Base-by-base conservation (phyloP, 2,888 invertebrate genomes). In the Octodonta nipae region DNA sequence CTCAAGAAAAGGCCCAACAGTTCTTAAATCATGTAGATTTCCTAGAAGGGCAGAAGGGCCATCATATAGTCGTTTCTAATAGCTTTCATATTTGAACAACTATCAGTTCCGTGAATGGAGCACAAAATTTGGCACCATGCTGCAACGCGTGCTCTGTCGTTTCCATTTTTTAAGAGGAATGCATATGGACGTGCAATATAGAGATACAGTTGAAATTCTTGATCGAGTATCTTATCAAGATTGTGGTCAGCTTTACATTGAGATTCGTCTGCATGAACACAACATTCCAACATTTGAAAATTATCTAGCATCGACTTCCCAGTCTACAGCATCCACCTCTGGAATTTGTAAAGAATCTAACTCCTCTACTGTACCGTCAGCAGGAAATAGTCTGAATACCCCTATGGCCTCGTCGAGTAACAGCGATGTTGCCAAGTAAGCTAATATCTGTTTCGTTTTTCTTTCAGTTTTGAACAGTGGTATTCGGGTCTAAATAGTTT, bases 51-150 rank as follows among this genome's bases (percentile, higher is more conserved):
- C n/a, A n/a, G n/a, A n/a, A n/a, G n/a, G 2, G 65, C 61, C 58
- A 67, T 66, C 42, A 66, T 65, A 43, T 71, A 71, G 45, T 71
- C 69, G 44, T 71, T 70, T 11, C 70, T 52, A n/a, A 69, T 56
- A 2, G 63, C 65, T 42, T 66, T 65, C 64, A 68, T 65, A 22
- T 59, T 56, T 0, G 63, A 58, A 44, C 70, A 69, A 43, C 68
- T 67, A 2, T 54, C 42, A 1, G 49, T 48, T 7, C 59, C 58
- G 11, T 60, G 54, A 13, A 70, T 57, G 4, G 63, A 58, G 26
- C 66, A 66, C 3, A 71, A 50, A n/a, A 59, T 59, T 46, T 67
- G 65, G 15, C 69, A 47, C 70, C 70, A 71, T 3, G 61, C 51
- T 1, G 64, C 64, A 1, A 62, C 62, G 38, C 61, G 56, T 0